phyloP scores from a whole-genome alignment of 2,888 invertebrate genomes.

The Bugulina stolonifera region DNA sequence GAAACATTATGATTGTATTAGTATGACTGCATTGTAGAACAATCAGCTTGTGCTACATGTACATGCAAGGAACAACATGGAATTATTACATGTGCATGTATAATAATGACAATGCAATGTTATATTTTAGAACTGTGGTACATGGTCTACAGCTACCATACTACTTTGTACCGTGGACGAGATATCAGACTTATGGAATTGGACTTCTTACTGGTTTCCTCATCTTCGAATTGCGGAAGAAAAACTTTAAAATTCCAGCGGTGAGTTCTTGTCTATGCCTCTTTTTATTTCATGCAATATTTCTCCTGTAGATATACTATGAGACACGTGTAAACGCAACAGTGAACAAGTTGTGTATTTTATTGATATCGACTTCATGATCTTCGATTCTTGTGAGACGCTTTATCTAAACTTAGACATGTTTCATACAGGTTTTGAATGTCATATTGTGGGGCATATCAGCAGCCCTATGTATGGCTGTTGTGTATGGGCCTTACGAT shows the following conservation, averaged over 20 bases:
- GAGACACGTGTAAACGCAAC: too few species aligned
- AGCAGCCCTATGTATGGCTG: neutral
- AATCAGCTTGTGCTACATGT: too few species aligned
- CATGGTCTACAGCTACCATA: too few species aligned
- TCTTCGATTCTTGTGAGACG: neutral
- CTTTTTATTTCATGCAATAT: neutral
- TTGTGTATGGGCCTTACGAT: slow-evolving; percentile 12
- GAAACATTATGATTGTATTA: too few species aligned
- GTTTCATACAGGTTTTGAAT: neutral
- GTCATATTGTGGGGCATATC: neutral
- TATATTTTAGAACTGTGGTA: too few species aligned
- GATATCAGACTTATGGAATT: slow-evolving; percentile 15
- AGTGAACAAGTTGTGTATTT: neutral
- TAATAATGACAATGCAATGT: too few species aligned
- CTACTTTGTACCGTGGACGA: neutral
- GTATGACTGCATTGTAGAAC: too few species aligned
- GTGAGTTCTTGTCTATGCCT: neutral
- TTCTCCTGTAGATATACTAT: too few species aligned
- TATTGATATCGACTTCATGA: neutral
- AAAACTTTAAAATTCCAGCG: neutral
- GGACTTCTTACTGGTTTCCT: neutral
- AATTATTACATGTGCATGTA: too few species aligned
- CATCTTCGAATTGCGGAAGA: neutral
- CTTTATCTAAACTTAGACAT: neutral
- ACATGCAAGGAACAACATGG: too few species aligned